Percentiles rank a stretch among this genome's conserved stretches.
Conservation (phyloP, 2,888 invertebrate species). For the Rhagophthalmus giganteus region DNA sequence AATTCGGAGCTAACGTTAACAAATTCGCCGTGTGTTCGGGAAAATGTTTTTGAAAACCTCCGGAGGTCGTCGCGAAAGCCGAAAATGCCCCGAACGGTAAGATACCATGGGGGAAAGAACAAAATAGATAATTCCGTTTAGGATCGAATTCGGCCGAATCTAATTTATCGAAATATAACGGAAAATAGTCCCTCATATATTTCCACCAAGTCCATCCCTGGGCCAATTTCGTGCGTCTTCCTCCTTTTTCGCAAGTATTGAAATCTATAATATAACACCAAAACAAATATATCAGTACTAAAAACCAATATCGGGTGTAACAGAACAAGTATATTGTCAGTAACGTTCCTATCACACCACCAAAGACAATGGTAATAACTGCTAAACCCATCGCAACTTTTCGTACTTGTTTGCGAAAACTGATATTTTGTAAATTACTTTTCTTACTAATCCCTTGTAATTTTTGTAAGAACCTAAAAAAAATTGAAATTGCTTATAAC, state of each 20-base stretch:
- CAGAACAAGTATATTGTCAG: constrained; percentile 62
- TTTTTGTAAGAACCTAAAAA: no score
- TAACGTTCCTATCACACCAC: constrained; percentile 59
- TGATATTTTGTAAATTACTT: constrained; percentile 62
- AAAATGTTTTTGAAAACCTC: constrained; percentile 56
- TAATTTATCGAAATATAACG: constrained; percentile 77
- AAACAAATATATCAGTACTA: constrained; percentile 62
- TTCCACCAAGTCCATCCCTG: constrained; percentile 72
- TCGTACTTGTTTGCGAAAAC: constrained; percentile 77
- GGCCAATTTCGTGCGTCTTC: constrained; percentile 55
- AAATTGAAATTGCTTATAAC: no score
- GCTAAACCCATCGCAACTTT: constrained; percentile 77
- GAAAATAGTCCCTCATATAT: constrained; percentile 82
- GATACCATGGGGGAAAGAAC: constrained; percentile 87
- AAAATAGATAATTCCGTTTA: constrained; percentile 79
- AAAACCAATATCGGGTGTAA: constrained; percentile 60
- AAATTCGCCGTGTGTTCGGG: constrained; percentile 57
- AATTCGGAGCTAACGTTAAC: constrained; percentile 67
- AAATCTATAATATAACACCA: constrained; percentile 66
- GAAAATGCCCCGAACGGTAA: constrained; percentile 78
- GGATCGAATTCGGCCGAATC: constrained; percentile 83
- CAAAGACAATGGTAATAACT: constrained; percentile 68
- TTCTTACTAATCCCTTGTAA: no score
- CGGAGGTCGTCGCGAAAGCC: constrained; percentile 74
- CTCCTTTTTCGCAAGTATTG: constrained; percentile 61